These are phyloP conservation scores for Nysson spinosus DNA, from an alignment of 2,888 invertebrate species.

Conservation along the genomic window DNA sequence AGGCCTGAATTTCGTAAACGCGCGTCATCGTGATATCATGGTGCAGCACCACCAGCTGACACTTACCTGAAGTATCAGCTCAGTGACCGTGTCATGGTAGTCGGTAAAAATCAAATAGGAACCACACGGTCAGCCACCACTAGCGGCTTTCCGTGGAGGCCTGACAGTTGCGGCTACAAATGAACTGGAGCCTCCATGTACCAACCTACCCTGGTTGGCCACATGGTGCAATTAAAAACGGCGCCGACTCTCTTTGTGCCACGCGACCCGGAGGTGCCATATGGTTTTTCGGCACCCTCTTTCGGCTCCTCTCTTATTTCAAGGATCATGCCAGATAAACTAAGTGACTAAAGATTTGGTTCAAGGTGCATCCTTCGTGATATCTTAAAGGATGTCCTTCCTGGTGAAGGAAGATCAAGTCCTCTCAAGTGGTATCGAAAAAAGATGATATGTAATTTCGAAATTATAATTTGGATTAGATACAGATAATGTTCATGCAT, in stretches of 20 bases:
- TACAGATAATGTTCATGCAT: no score
- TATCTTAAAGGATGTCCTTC: no score
- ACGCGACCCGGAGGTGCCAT: conserved; percentile 67
- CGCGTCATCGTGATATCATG: conserved; percentile 41
- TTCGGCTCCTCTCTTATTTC: conserved; percentile 26
- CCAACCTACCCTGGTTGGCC: conserved; percentile 55
- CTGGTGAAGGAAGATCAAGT: background rate
- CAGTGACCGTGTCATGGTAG: conserved; percentile 46
- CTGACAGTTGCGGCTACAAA: conserved; percentile 70
- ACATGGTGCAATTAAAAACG: conserved; percentile 75
- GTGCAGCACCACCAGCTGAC: conserved; percentile 42
- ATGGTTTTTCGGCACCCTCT: conserved; percentile 63
- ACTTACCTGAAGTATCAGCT: conserved; percentile 46
- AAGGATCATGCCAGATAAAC: conserved; percentile 34
- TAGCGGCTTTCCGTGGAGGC: conserved; percentile 33
- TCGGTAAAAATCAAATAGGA: conserved; percentile 50
- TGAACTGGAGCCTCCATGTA: conserved; percentile 51
- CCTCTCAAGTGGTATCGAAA: no score
- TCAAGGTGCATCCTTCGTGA: conserved; percentile 13
- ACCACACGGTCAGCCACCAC: conserved; percentile 25
- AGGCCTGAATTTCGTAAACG: conserved; percentile 11
- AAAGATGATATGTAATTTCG: no score
- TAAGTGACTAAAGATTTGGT: conserved; percentile 30
- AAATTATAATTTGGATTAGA: no score
- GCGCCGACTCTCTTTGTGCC: conserved; percentile 67